Evolutionary conservation across 2,888 invertebrate genomes (phyloP).

Genomic region (Lasioglossum oenotherae): DNA sequence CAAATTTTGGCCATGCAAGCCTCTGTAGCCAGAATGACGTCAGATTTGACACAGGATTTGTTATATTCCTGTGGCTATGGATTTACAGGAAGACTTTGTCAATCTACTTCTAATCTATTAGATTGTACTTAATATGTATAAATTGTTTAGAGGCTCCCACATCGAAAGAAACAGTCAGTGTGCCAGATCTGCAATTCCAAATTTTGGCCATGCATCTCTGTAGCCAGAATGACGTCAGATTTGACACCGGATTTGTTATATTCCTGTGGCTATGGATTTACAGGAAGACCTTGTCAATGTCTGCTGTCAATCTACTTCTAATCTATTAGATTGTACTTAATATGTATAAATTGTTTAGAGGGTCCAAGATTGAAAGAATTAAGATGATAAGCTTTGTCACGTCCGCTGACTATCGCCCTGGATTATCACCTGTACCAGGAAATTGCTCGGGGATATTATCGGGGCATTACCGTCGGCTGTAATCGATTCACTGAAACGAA

Average conservation of each 20-base stretch:
- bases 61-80: background rate
- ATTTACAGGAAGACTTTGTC: too few relatives aligned
- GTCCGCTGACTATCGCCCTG: constrained; percentile 65
- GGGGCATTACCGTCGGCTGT: constrained; percentile 49
- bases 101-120: too few relatives aligned
- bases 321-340: constrained; percentile 12
- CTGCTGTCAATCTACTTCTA: too few relatives aligned
- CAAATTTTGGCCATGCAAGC: background rate
- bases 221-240: background rate
- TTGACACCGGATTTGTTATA: background rate
- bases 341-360: too few relatives aligned
- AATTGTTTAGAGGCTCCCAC: constrained; percentile 4
- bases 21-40: background rate
- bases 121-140: too few relatives aligned
- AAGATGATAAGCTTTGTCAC: constrained; percentile 50
- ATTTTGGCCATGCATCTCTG: background rate
- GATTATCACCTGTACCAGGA: constrained; percentile 60
- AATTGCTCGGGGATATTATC: constrained; percentile 63
- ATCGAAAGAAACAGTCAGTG: background rate
- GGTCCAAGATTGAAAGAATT: too few relatives aligned
- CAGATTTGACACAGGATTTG: background rate
- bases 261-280: too few relatives aligned
- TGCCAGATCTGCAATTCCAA: background rate
- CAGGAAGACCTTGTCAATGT: too few relatives aligned
- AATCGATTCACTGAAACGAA: constrained; percentile 53